Conservation (phyloP, 2,113 vertebrate species). For the Poecilia latipinna region DNA sequence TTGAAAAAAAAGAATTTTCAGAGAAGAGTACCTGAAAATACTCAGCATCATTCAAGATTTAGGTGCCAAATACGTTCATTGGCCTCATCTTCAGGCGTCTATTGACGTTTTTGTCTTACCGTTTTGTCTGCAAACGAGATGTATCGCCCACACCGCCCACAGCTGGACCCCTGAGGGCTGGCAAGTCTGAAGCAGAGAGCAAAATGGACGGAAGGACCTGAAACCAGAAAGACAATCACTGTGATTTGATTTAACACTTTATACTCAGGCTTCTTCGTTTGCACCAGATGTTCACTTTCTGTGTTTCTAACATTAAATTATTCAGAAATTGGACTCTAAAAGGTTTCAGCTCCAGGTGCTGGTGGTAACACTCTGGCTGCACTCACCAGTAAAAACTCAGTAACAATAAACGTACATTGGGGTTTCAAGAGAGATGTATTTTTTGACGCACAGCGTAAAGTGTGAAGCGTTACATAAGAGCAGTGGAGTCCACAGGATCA, state of each 20-base stretch:
- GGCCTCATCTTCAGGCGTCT: background rate
- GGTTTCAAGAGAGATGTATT: background rate
- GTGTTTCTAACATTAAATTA: background rate
- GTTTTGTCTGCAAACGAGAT: constrained; percentile 92
- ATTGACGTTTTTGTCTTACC: constrained; percentile 76
- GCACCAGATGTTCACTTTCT: background rate
- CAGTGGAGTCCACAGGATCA: background rate
- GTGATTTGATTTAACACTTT: background rate
- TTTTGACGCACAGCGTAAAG: background rate
- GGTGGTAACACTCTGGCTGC: background rate
- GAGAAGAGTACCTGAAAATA: background rate
- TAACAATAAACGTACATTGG: background rate
- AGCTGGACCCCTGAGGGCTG: constrained; percentile 93
- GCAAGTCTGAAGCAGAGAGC: constrained; percentile 86
- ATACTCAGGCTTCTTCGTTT: background rate
- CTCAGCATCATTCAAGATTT: background rate
- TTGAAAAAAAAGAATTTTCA: constrained; percentile 8
- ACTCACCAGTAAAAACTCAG: background rate
- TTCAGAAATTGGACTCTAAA: background rate
- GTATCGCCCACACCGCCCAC: constrained; percentile 96
- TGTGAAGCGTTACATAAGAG: constrained; percentile 1
- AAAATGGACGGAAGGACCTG: constrained; percentile 92
- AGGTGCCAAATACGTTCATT: background rate
- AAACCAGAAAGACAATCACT: constrained; percentile 9
- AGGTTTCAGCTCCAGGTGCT: background rate